phyloP scores from a whole-genome alignment of 37 sponge, comb jelly and placozoan species.

The Agelas oroides region DNA sequence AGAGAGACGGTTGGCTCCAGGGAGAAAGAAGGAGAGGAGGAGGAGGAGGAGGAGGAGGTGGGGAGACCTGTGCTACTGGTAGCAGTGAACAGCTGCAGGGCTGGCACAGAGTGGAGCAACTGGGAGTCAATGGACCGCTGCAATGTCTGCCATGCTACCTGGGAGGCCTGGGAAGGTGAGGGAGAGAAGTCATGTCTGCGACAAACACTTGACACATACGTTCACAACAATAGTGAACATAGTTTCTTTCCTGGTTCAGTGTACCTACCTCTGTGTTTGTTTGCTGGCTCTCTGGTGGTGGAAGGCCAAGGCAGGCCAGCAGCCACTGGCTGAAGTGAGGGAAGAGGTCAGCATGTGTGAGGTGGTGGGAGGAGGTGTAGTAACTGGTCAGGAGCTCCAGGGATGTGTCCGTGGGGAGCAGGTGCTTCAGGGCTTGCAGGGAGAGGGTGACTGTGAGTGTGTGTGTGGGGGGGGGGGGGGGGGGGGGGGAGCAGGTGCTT shows the following conservation, averaged over 20 bases:
- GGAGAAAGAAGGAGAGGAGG: neutral
- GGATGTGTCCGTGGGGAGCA: conserved; percentile 17
- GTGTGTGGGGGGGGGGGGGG: neutral
- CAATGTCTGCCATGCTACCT: neutral
- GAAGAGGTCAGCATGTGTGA: conserved; percentile 8
- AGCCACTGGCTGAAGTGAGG: conserved; percentile 37
- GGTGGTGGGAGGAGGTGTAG: conserved; percentile 38
- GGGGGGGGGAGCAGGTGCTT: conserved; percentile 9
- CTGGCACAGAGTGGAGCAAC: conserved; percentile 32
- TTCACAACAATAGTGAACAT: too few relatives aligned
- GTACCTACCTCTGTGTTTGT: too few relatives aligned
- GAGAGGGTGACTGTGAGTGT: conserved; percentile 34
- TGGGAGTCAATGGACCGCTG: neutral
- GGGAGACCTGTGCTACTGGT: neutral
- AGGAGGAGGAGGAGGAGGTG: neutral
- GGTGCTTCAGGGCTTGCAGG: conserved; percentile 25
- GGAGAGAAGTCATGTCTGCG: too few relatives aligned
- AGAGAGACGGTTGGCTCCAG: neutral
- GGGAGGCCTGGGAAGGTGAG: too few relatives aligned
- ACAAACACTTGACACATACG: too few relatives aligned
- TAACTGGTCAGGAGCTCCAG: conserved; percentile 4
- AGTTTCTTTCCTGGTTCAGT: too few relatives aligned
- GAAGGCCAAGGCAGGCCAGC: conserved; percentile 10
- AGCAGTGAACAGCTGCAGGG: conserved; percentile 18
- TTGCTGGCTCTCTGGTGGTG: neutral